A percentile compares a stretch with the other conserved stretches of the same genome.
Conservation (phyloP, 2,888 invertebrate genomes). For the Julus scanicus region DNA sequence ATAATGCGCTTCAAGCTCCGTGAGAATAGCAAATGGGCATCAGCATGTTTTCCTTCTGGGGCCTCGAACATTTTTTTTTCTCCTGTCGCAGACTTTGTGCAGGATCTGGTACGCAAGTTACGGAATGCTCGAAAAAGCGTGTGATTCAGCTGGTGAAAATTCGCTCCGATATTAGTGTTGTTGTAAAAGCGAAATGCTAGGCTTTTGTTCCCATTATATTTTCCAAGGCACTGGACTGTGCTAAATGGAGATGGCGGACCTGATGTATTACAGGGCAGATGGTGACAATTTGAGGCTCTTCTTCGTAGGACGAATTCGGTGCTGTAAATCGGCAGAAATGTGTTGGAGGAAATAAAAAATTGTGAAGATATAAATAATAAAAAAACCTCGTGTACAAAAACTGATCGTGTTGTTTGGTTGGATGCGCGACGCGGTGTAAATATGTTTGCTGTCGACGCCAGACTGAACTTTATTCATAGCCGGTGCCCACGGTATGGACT, state of each 20-base stretch:
- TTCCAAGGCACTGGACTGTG: slow-evolving; percentile 21
- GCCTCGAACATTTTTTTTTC: neutral
- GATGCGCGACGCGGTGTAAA: neutral
- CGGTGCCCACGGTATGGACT: neutral
- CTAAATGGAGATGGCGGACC: neutral
- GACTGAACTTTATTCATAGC: neutral
- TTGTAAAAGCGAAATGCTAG: neutral
- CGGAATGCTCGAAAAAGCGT: neutral
- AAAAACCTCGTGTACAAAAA: neutral
- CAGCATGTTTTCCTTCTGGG: neutral
- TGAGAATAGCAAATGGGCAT: neutral
- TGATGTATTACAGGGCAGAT: neutral
- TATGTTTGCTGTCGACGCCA: neutral
- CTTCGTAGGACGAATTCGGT: too few species aligned
- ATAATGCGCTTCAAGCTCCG: neutral
- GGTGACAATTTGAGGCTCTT: neutral
- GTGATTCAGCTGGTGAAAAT: slow-evolving; percentile 10
- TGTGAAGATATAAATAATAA: neutral
- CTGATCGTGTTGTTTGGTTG: slow-evolving; percentile 1
- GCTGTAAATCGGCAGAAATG: too few species aligned
- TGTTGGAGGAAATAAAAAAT: neutral
- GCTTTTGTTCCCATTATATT: slow-evolving; percentile 2
- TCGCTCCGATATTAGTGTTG: neutral
- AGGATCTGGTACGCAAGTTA: neutral
- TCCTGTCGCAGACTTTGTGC: neutral